Percentiles rank a stretch among this genome's conserved stretches.
phyloP scores from a whole-genome alignment of 2,113 vertebrate species.

The Apus apus region DNA sequence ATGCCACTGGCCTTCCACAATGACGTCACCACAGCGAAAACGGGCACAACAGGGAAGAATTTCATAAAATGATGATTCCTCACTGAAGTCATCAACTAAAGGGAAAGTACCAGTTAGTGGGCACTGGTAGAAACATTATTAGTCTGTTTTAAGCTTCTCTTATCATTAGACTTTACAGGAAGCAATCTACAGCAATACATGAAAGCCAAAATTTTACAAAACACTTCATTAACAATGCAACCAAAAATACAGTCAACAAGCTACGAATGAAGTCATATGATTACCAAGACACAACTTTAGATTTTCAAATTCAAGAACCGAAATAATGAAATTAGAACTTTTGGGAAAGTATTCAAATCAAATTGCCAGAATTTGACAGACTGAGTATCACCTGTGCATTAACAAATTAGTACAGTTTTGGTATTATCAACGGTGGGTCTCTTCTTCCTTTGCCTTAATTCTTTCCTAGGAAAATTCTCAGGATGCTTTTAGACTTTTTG shows the following conservation, averaged over 20 bases:
- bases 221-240: background rate
- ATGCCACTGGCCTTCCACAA: constrained; percentile 97
- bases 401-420: background rate
- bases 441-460: background rate
- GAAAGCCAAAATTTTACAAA: background rate
- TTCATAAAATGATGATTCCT: constrained; percentile 97
- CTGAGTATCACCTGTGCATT: background rate
- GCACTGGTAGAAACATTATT: background rate
- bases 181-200: background rate
- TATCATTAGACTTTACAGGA: background rate
- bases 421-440: background rate
- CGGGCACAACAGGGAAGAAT: constrained; percentile 96
- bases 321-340: background rate
- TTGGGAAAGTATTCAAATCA: background rate
- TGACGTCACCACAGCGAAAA: constrained; percentile 94
- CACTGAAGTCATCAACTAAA: constrained; percentile 93
- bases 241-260: background rate
- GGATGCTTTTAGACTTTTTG: background rate
- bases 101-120: background rate
- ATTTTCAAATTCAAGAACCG: background rate
- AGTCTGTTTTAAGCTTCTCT: background rate
- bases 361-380: background rate
- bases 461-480: background rate
- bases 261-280: background rate
- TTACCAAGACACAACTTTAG: background rate